Base-by-base conservation (phyloP, 2,113 vertebrate species). In the Smithornis capensis region DNA sequence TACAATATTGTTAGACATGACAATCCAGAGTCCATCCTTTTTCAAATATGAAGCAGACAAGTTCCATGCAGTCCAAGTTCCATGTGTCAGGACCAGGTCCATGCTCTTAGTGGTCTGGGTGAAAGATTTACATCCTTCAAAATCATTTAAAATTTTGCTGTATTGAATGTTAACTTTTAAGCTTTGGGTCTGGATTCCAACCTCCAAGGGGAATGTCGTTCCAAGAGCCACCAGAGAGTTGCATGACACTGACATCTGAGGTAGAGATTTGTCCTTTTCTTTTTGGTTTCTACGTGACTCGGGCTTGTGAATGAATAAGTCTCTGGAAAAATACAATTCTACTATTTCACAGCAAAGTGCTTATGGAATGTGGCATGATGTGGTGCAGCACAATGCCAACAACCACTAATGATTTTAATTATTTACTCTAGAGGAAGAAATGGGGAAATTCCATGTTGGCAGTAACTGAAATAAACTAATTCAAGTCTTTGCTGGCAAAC, bases 381-480 rank as follows among this genome's bases (percentile, higher is more conserved):
- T 14, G 29, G 27, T 19, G 28, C 28, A 90, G 76, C 71, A 78
- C 68, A 64, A 81, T 37, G 56, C 47, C 63, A 75, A 73, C 29
- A 38, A 84, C 56, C 33, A 47, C 33, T 86, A 93, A 94, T 35
- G 60, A 69, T 86, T 85, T 92, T 80, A 73, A 83, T 94, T 88
- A 95, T 86, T 95, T 79, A 81, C 60, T 94, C 57, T 25, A 49
- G 64, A 81, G 64, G 90, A 92, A 92, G 31, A 90, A 94, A 89
- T 10, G 13, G 70, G 19, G 49, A 81, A 47, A 56, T 62, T 87
- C 87, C 44, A n/a, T 8, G 9, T n/a, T 81, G 89, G 60, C 40
- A 94, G 63, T 29, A 70, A 68, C 12, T n/a, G 64, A 92, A 92
- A 92, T 50, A 50, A 94, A 81, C 12, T 23, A 75, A 80, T 86